Percentiles rank a stretch among this genome's conserved stretches.
These are phyloP conservation scores for Diadema setosum DNA, from an alignment of 35 echinoderm and acorn worm genomes.

Conservation along the genomic window DNA sequence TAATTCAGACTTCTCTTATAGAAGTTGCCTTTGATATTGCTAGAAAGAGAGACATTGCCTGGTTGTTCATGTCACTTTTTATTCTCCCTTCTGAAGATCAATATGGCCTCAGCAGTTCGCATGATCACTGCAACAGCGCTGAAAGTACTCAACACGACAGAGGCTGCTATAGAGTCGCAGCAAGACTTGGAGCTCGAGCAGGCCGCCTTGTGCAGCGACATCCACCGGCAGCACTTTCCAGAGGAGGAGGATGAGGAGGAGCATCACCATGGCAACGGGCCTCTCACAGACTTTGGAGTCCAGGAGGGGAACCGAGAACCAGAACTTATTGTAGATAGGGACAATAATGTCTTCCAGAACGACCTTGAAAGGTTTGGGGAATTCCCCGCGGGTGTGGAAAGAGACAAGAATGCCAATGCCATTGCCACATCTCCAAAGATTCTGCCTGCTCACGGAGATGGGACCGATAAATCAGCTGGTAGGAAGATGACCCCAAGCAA, in stretches of 20 bases:
- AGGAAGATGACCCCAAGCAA: neutral
- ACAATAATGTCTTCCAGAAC: slow-evolving; percentile 16
- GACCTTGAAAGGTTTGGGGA: neutral
- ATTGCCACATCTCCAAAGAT: neutral
- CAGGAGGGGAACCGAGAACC: neutral
- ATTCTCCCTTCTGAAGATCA: no score
- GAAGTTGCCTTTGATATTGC: no score
- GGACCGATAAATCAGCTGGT: neutral
- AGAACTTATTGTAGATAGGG: neutral
- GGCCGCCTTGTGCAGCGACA: neutral
- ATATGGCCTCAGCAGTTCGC: slow-evolving; percentile 84
- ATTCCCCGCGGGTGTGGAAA: neutral
- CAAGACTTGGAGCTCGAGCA: slow-evolving; percentile 18
- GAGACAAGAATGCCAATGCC: neutral
- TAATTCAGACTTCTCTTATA: no score
- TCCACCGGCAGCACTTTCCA: neutral
- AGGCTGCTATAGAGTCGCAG: slow-evolving; percentile 79
- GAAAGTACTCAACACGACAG: slow-evolving; percentile 85
- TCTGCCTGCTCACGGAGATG: neutral
- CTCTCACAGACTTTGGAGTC: neutral
- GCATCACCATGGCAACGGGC: neutral
- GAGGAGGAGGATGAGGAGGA: neutral
- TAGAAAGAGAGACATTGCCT: no score
- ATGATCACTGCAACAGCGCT: slow-evolving; percentile 96
- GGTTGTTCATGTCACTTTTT: no score